Percentiles rank a stretch among this genome's conserved stretches.
phyloP scores from a whole-genome alignment of 1,140 invertebrate species.

The Phortica variegata region DNA sequence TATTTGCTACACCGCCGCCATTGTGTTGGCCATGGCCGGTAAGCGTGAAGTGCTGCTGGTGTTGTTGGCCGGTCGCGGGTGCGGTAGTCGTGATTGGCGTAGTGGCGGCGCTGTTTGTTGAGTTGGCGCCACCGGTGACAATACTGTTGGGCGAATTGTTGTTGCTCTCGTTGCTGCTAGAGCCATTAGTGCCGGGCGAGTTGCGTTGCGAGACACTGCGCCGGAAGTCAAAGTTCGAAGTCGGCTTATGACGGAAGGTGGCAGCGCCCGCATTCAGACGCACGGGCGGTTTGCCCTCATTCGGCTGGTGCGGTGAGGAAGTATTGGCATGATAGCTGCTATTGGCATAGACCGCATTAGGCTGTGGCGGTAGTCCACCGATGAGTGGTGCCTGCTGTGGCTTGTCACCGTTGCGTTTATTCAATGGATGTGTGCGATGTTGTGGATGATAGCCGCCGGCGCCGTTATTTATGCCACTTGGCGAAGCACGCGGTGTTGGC shows the following conservation, averaged over 20 bases:
- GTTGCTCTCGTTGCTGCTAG: conserved; percentile 51
- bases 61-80: conserved; percentile 28
- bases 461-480: conserved; percentile 36
- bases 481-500: conserved; percentile 43
- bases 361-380: conserved; percentile 38
- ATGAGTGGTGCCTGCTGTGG: conserved; percentile 39
- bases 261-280: conserved; percentile 46
- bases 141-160: conserved; percentile 57
- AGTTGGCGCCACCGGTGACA: conserved; percentile 16
- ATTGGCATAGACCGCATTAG: neutral
- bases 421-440: conserved; percentile 36
- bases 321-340: conserved; percentile 5
- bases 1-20: neutral
- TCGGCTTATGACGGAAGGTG: conserved; percentile 45
- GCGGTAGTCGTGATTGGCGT: conserved; percentile 31
- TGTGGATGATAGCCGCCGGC: conserved; percentile 31
- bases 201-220: conserved; percentile 52
- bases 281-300: conserved; percentile 41
- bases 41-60: conserved; percentile 32
- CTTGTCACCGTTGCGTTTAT: conserved; percentile 38
- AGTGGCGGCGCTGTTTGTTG: conserved; percentile 35
- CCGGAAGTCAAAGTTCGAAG: conserved; percentile 41
- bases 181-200: conserved; percentile 49
- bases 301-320: neutral
- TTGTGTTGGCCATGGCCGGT: conserved; percentile 15